These are phyloP conservation scores for Dynastes tityus DNA, from an alignment of 2,888 invertebrate species.

Conservation along the genomic window DNA sequence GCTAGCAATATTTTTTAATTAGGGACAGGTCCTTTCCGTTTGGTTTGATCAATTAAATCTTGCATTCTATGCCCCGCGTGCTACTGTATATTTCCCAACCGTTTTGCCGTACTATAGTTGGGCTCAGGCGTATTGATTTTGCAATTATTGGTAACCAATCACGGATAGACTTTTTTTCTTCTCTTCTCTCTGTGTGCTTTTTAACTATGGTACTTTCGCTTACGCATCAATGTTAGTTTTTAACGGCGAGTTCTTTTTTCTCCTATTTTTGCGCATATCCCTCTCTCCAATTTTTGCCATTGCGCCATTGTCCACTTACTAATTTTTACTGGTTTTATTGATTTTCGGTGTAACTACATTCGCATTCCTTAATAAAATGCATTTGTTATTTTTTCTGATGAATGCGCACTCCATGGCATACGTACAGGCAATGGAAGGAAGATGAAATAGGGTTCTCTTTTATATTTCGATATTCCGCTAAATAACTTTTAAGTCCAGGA, in stretches of 20 bases:
- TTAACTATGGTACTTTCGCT: slow-evolving; percentile 60
- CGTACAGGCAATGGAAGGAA: too few species aligned
- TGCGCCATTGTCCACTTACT: slow-evolving; percentile 71
- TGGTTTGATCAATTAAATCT: slow-evolving; percentile 44
- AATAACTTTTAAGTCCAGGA: too few species aligned
- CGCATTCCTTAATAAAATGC: slow-evolving; percentile 8
- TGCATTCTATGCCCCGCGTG: slow-evolving; percentile 36
- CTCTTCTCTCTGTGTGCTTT: slow-evolving; percentile 61
- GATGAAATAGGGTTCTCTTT: not conserved
- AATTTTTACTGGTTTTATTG: slow-evolving; percentile 71
- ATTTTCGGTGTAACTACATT: slow-evolving; percentile 59
- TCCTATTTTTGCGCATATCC: slow-evolving; percentile 68
- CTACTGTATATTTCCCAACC: slow-evolving; percentile 40
- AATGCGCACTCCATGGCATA: slow-evolving; percentile 1
- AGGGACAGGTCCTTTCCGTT: not conserved
- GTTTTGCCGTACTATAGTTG: slow-evolving; percentile 41
- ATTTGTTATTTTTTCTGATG: slow-evolving; percentile 8
- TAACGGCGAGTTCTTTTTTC: slow-evolving; percentile 65
- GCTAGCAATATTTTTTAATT: not conserved
- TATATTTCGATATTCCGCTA: not conserved
- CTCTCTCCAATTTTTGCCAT: slow-evolving; percentile 69
- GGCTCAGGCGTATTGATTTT: slow-evolving; percentile 68
- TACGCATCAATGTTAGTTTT: too few species aligned
- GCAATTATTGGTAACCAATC: slow-evolving; percentile 72
- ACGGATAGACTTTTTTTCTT: slow-evolving; percentile 70